Percentiles rank a stretch among this genome's conserved stretches.
These are phyloP conservation scores for Meghimatium bilineatum DNA, from an alignment of 2,888 invertebrate genomes.

Conservation along the genomic window DNA sequence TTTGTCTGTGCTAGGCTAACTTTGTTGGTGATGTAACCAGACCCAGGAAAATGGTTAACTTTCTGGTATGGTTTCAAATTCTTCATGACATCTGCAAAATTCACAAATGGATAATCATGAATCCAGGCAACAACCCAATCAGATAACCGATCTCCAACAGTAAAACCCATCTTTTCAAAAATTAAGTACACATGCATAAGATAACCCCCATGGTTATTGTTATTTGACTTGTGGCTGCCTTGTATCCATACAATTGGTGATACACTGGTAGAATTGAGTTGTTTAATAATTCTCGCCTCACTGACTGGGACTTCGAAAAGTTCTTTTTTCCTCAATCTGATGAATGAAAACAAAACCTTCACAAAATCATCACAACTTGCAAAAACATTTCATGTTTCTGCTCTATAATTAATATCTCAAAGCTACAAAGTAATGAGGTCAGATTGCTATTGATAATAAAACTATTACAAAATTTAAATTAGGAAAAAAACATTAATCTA, in stretches of 20 bases:
- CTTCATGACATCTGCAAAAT: conserved; percentile 79
- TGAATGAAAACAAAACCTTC: not conserved
- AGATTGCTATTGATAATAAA: too few species aligned
- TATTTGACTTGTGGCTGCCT: conserved; percentile 35
- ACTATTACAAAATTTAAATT: too few species aligned
- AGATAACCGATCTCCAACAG: conserved; percentile 74
- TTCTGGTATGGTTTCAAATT: conserved; percentile 85
- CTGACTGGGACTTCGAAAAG: conserved; percentile 49
- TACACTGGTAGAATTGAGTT: conserved; percentile 52
- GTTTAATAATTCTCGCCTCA: conserved; percentile 64
- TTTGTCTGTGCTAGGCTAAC: conserved; percentile 88
- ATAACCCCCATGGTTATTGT: conserved; percentile 80
- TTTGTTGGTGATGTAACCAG: conserved; percentile 94
- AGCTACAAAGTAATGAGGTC: too few species aligned
- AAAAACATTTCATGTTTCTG: not conserved
- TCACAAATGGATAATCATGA: conserved; percentile 91
- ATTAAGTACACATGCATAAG: conserved; percentile 89
- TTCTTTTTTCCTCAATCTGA: conserved; percentile 33
- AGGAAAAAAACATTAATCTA: too few species aligned
- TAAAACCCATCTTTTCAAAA: conserved; percentile 86
- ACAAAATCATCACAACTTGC: not conserved
- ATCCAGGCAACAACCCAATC: conserved; percentile 94
- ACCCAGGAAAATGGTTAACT: conserved; percentile 96
- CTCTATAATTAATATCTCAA: too few species aligned
- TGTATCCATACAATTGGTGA: conserved; percentile 46